Conservation (phyloP, 2,113 vertebrate genomes). For the Myotis lucifugus region DNA sequence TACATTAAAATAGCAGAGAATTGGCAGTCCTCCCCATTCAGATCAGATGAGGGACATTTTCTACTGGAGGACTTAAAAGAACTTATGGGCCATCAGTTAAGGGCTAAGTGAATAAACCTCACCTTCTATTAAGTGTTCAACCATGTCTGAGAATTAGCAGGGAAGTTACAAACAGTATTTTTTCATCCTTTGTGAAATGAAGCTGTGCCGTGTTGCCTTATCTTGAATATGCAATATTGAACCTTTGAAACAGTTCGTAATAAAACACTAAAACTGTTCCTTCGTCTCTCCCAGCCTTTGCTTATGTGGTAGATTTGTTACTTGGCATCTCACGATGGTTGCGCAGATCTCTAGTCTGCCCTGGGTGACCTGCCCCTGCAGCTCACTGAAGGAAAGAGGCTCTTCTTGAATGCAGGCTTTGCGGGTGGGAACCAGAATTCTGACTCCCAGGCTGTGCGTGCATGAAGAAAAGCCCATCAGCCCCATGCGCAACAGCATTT, state of each 20-base stretch:
- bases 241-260: constrained; percentile 73
- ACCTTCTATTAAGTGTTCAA: background rate
- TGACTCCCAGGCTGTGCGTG: background rate
- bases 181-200: constrained; percentile 55
- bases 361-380: too few species aligned
- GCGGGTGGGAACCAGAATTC: background rate
- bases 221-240: constrained; percentile 56
- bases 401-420: background rate
- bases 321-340: background rate
- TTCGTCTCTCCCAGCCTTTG: background rate
- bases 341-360: background rate
- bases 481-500: background rate
- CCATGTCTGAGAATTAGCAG: background rate
- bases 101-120: background rate
- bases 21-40: background rate
- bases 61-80: background rate
- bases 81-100: background rate
- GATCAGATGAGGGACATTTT: background rate
- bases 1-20: background rate
- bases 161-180: constrained; percentile 37
- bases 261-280: constrained; percentile 60
- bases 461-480: background rate
- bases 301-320: background rate
- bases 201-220: constrained; percentile 57
- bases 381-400: background rate